Conservation (phyloP, 2,113 vertebrate species). For the Urocynchramus pylzowi region DNA sequence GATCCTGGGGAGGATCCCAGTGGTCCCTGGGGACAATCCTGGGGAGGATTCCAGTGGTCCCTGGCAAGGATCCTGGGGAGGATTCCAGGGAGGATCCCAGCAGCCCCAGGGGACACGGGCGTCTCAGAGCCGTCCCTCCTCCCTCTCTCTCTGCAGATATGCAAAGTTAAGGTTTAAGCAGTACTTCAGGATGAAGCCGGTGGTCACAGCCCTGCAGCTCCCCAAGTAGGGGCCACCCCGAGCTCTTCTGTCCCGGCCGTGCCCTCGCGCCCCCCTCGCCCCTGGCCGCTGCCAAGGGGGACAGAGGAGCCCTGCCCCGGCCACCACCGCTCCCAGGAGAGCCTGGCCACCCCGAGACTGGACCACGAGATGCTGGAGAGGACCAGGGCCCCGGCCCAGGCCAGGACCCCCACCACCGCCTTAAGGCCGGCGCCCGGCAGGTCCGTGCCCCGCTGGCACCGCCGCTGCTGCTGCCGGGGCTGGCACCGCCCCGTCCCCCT, state of each 20-base stretch:
- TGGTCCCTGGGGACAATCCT: neutral
- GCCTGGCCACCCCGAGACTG: neutral
- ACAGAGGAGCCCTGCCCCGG: neutral
- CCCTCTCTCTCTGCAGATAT: constrained; percentile 73
- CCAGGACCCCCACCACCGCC: neutral
- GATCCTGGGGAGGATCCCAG: neutral
- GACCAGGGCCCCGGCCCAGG: neutral
- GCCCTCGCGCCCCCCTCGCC: neutral
- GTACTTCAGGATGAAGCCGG: constrained; percentile 94
- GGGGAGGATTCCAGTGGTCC: rapidly evolving
- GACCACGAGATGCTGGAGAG: constrained; percentile 2
- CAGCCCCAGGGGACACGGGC: rapidly evolving
- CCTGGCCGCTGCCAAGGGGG: neutral
- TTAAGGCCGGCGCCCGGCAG: neutral
- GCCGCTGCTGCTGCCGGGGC: neutral
- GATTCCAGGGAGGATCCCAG: neutral
- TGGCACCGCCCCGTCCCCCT: neutral
- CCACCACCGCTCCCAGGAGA: neutral
- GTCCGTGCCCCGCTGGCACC: neutral
- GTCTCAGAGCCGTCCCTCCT: neutral
- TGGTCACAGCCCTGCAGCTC: constrained; percentile 83
- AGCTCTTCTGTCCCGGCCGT: neutral
- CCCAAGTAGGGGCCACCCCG: constrained; percentile 75
- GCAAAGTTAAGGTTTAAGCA: constrained; percentile 91
- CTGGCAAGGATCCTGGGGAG: neutral